A percentile compares a stretch with the other conserved stretches of the same genome.
Conservation (phyloP, 1,140 invertebrate species). For the Drosophila murphyi region DNA sequence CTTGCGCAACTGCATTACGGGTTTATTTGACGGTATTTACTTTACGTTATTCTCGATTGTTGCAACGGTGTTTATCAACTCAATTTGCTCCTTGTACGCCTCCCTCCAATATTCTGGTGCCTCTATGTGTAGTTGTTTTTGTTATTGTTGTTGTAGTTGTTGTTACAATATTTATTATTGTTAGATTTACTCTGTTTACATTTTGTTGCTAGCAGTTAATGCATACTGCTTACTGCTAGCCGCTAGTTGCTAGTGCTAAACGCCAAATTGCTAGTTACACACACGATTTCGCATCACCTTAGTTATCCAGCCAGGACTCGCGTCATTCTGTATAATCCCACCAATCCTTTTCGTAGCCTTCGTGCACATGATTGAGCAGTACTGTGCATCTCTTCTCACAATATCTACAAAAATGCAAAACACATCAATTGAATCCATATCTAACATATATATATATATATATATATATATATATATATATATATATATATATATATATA, state of each 20-base stretch:
- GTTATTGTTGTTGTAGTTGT: constrained; percentile 4
- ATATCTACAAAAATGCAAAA: constrained; percentile 89
- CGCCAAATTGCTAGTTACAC: constrained; percentile 45
- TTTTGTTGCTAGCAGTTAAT: constrained; percentile 13
- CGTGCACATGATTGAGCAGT: constrained; percentile 97
- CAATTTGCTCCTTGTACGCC: not conserved
- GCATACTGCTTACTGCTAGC: constrained; percentile 17
- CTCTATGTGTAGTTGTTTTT: not conserved
- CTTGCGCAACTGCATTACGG: constrained; percentile 25
- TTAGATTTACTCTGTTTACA: constrained; percentile 8
- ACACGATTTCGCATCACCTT: constrained; percentile 50
- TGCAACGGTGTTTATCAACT: not conserved
- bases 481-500: not conserved
- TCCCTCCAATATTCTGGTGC: constrained; percentile 3
- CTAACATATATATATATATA: not conserved
- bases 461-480: not conserved
- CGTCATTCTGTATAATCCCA: constrained; percentile 96
- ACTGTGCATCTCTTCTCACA: constrained; percentile 98
- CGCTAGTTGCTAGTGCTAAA: constrained; percentile 30
- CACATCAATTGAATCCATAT: too few species aligned
- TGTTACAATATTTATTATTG: constrained; percentile 1
- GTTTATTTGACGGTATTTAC: constrained; percentile 12
- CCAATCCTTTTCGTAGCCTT: constrained; percentile 99
- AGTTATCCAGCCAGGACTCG: constrained; percentile 81
- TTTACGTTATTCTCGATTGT: constrained; percentile 18